phyloP scores from a whole-genome alignment of 1,140 invertebrate genomes.

The Listronotus bonariensis region DNA sequence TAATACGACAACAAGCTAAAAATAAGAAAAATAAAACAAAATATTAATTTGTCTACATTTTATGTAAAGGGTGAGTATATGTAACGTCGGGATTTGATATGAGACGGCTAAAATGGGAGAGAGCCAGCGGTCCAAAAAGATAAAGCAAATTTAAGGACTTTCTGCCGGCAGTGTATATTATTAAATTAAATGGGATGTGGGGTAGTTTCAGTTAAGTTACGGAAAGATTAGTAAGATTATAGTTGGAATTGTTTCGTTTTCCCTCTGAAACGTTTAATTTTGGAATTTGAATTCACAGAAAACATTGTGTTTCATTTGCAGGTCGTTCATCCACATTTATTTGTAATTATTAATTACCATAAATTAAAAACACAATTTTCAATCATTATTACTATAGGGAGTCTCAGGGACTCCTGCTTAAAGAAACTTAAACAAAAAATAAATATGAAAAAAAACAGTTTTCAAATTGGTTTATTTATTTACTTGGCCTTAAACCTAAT shows the following conservation, averaged over 20 bases:
- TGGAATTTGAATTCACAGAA: not conserved
- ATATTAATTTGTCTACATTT: not conserved
- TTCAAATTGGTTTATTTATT: too few species aligned
- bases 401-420: too few species aligned
- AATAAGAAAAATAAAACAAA: too few species aligned
- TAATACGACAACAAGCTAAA: too few species aligned
- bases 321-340: too few species aligned
- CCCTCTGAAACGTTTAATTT: not conserved
- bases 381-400: too few species aligned
- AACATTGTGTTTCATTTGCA: too few species aligned
- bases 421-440: too few species aligned
- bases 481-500: too few species aligned
- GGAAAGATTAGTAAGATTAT: not conserved
- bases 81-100: constrained; percentile 1
- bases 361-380: too few species aligned
- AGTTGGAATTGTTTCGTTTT: not conserved
- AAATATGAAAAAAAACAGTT: too few species aligned
- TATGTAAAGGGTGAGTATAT: not conserved
- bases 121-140: constrained; percentile 20
- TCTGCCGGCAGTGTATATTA: constrained; percentile 6
- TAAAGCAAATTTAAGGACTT: constrained; percentile 23
- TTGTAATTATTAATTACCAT: too few species aligned
- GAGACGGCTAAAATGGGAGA: constrained; percentile 4
- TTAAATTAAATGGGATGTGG: constrained; percentile 17
- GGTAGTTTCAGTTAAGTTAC: constrained; percentile 7